A percentile compares a stretch with the other conserved stretches of the same genome.
These are phyloP conservation scores for Calcarius lapponicus DNA, from an alignment of 2,797 vertebrate genomes.

Conservation along the genomic window DNA sequence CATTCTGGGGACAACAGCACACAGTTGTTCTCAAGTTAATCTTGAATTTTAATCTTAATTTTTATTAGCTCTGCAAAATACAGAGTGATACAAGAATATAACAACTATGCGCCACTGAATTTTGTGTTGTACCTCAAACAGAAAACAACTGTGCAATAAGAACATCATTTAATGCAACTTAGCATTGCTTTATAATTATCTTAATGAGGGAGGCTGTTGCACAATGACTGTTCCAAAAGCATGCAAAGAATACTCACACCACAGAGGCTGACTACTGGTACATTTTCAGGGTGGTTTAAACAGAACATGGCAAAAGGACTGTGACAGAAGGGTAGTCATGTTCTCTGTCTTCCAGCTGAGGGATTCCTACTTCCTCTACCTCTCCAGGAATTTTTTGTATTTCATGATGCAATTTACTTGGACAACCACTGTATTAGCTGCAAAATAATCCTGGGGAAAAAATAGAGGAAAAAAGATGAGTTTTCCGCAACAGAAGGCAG, in stretches of 20 bases:
- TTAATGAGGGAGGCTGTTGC: background rate
- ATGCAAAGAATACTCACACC: background rate
- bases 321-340: background rate
- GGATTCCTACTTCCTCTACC: background rate
- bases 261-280: background rate
- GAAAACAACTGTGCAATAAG: background rate
- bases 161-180: background rate
- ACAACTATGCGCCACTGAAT: background rate
- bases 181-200: background rate
- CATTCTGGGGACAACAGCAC: background rate
- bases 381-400: background rate
- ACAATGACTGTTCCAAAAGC: background rate
- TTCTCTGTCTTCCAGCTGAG: background rate
- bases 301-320: background rate
- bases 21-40: background rate
- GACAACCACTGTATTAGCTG: background rate
- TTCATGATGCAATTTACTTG: background rate
- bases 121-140: background rate
- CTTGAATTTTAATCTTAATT: background rate
- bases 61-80: background rate
- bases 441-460: background rate
- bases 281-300: background rate
- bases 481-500: background rate
- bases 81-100: background rate
- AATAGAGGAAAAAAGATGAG: fast-evolving